Conservation (phyloP, 2,888 invertebrate species). For the Trichopria drosophilae region DNA sequence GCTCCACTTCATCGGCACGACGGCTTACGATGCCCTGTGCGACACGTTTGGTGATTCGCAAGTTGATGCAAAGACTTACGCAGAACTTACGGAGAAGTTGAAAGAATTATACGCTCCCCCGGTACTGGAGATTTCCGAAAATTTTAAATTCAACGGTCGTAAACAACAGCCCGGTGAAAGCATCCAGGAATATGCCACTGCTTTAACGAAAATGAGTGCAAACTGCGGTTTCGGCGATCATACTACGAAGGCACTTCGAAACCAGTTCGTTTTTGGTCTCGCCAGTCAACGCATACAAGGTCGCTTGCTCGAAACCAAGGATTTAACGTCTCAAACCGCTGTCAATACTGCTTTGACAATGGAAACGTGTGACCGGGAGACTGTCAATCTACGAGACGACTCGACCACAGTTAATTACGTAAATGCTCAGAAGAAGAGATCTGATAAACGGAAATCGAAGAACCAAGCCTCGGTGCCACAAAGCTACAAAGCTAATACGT, state of each 20-base stretch:
- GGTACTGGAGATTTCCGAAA: constrained; percentile 12
- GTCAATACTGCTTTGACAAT: constrained; percentile 15
- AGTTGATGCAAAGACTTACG: constrained; percentile 3
- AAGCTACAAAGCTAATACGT: background rate
- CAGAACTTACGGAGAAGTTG: background rate
- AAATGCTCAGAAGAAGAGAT: background rate
- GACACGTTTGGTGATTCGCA: constrained; percentile 7
- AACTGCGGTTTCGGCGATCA: constrained; percentile 25
- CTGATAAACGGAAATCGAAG: background rate
- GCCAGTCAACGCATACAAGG: constrained; percentile 6
- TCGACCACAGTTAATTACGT: background rate
- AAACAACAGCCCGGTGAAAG: constrained; percentile 14
- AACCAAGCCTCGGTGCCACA: background rate
- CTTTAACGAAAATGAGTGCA: constrained; percentile 22
- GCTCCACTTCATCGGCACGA: constrained; percentile 17
- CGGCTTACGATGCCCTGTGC: constrained; percentile 8
- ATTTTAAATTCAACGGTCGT: constrained; percentile 7
- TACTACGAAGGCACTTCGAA: constrained; percentile 22
- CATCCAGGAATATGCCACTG: constrained; percentile 10
- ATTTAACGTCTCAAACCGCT: too few species aligned
- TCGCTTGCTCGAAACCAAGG: too few species aligned
- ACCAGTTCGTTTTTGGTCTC: constrained; percentile 30
- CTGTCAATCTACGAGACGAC: background rate
- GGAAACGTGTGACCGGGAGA: constrained; percentile 17
- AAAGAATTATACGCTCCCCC: constrained; percentile 7